These are phyloP conservation scores for Archips crataeganus DNA, from an alignment of 2,888 invertebrate genomes.

Conservation along the genomic window DNA sequence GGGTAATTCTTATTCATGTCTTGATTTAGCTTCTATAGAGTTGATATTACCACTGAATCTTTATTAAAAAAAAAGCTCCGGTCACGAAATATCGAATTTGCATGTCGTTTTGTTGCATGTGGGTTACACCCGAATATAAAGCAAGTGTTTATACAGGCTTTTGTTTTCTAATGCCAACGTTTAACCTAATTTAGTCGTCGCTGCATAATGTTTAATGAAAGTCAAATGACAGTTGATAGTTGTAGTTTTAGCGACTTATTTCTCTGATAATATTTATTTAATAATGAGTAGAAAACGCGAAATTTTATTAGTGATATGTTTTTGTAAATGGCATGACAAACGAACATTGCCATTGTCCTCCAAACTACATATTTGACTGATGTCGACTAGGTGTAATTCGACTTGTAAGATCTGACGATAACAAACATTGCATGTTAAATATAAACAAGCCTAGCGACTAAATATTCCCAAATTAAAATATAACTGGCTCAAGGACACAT, in stretches of 20 bases:
- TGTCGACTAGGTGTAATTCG: too few species aligned
- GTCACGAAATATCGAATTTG: conserved; percentile 28
- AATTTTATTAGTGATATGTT: neutral
- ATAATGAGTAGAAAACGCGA: too few species aligned
- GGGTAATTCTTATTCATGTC: neutral
- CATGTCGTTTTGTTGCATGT: conserved; percentile 36
- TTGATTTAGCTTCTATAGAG: neutral
- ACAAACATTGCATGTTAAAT: too few species aligned
- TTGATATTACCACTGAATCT: neutral
- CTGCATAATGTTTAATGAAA: neutral
- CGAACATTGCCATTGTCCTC: too few species aligned
- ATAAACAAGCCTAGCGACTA: too few species aligned
- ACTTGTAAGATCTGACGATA: too few species aligned
- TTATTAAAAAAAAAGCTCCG: neutral
- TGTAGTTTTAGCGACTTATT: neutral
- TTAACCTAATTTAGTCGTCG: conserved; percentile 11
- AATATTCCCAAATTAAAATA: too few species aligned
- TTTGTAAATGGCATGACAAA: too few species aligned
- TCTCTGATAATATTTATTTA: too few species aligned
- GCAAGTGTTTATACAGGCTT: conserved; percentile 21
- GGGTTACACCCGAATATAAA: conserved; percentile 39
- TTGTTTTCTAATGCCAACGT: conserved; percentile 27
- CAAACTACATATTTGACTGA: too few species aligned
- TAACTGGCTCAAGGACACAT: too few species aligned
- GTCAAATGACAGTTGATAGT: neutral